Evolutionary conservation across 2,113 vertebrate genomes (phyloP).

Genomic region (Corythornis vintsioides): DNA sequence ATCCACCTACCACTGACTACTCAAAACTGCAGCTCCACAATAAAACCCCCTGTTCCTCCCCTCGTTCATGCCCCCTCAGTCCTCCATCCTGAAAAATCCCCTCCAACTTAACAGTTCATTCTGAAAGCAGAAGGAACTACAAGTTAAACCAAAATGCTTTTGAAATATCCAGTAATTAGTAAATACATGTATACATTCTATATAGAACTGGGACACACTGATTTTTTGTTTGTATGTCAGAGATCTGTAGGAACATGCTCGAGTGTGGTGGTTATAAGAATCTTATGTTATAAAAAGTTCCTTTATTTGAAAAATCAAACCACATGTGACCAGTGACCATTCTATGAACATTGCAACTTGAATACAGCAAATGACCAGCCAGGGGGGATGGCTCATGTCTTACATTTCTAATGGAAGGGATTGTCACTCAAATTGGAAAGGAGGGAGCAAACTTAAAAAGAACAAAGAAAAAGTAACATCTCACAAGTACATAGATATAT

Average conservation of each 20-base stretch:
- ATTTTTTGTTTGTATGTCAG: neutral
- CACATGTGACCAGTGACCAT: neutral
- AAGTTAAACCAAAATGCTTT: neutral
- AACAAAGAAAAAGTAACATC: neutral
- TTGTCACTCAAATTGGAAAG: neutral
- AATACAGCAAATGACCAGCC: neutral
- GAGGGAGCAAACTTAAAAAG: neutral
- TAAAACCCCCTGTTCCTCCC: neutral
- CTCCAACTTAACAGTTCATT: neutral
- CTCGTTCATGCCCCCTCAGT: neutral
- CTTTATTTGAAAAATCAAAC: neutral
- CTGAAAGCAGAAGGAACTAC: constrained; percentile 31
- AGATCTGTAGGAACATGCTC: neutral
- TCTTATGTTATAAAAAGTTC: neutral
- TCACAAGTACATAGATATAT: neutral
- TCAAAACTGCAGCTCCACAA: neutral
- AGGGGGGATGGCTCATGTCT: neutral
- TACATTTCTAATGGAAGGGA: neutral
- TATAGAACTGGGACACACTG: neutral
- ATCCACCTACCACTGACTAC: neutral
- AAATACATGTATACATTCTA: neutral
- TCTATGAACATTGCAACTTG: neutral
- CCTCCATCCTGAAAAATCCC: constrained; percentile 25
- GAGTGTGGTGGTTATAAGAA: neutral
- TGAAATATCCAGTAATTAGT: neutral